Conservation (phyloP, 1,140 invertebrate genomes). For the Campoletis sonorensis region DNA sequence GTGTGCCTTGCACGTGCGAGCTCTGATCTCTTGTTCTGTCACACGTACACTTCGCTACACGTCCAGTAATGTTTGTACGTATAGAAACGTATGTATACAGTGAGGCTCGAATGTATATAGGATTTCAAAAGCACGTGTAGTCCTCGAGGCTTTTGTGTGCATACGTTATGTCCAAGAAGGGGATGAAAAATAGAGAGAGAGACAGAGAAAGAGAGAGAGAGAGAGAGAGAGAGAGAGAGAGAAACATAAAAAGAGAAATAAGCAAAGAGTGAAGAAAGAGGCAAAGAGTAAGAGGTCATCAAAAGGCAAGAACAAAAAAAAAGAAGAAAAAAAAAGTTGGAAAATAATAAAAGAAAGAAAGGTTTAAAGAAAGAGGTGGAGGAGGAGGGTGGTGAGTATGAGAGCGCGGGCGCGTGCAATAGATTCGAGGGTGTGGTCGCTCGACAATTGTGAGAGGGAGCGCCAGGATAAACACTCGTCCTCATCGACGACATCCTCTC, state of each 20-base stretch:
- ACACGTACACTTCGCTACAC: background rate
- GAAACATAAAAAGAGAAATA: no score
- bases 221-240: no score
- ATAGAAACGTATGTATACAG: background rate
- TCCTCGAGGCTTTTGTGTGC: conserved; percentile 36
- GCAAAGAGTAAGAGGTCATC: no score
- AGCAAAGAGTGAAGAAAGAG: no score
- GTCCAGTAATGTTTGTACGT: background rate
- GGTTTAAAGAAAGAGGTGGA: background rate
- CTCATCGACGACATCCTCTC: conserved; percentile 53
- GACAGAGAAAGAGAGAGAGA: background rate
- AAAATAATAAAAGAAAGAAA: no score
- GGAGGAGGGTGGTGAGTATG: conserved; percentile 15
- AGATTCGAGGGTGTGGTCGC: conserved; percentile 64
- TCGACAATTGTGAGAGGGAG: conserved; percentile 69
- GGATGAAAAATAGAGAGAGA: background rate
- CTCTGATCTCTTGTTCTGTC: background rate
- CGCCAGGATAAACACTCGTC: conserved; percentile 65
- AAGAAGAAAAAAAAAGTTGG: background rate
- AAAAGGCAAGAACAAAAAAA: background rate
- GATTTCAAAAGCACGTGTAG: conserved; percentile 15
- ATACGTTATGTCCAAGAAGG: background rate
- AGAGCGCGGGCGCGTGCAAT: conserved; percentile 14
- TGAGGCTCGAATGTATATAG: background rate
- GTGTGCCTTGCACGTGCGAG: background rate